Base-by-base conservation (phyloP, 2,797 vertebrate species). In the Avahi laniger region DNA sequence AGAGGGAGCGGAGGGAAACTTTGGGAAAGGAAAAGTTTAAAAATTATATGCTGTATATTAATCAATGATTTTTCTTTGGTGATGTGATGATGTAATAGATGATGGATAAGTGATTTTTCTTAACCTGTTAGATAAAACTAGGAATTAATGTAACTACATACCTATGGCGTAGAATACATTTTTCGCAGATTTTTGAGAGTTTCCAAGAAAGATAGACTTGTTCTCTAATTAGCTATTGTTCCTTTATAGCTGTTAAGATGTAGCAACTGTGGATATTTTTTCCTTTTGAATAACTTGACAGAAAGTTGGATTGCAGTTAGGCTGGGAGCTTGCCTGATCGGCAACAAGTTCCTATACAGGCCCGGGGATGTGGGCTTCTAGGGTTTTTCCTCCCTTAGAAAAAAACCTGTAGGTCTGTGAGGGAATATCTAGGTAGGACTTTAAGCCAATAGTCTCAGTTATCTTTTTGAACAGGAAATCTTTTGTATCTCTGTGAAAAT, bases 181-280 rank as follows among this genome's bases (percentile, higher is more conserved):
- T 94, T 94, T 80, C 93, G 35, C 46, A 90, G 89, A 78, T 86
- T 97, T 97, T 89, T 69, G 75, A 75, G 95, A 48, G 83, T 73
- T 97, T 95, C 81, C n/a, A 73, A 59, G 85, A 91, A 96, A 96
- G 73, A 95, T 65, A 67, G 84, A 72, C 70, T 91, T 88, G 86
- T 91, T 95, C 67, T 95, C 89, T 97, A 96, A 98, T 97, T 96
- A 87, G 70, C 93, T 82, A 96, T 97, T 97, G 95, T 97, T 97
- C 65, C 28, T 86, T 96, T 94, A 93, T 88, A 98, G 97, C 97
- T 98, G 96, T 96, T 94, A 52, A 67, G 72, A 91, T 41, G 12
- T 52, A 97, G 73, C 93, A 97, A 95, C 97, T 97, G 93, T 89
- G 90, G 38, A 5, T 92, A 41, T 92, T 83, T 95, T 76, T 83